A percentile compares a stretch with the other conserved stretches of the same genome.
phyloP scores from a whole-genome alignment of 2,888 invertebrate genomes.

The Drosophila prostipennis region DNA sequence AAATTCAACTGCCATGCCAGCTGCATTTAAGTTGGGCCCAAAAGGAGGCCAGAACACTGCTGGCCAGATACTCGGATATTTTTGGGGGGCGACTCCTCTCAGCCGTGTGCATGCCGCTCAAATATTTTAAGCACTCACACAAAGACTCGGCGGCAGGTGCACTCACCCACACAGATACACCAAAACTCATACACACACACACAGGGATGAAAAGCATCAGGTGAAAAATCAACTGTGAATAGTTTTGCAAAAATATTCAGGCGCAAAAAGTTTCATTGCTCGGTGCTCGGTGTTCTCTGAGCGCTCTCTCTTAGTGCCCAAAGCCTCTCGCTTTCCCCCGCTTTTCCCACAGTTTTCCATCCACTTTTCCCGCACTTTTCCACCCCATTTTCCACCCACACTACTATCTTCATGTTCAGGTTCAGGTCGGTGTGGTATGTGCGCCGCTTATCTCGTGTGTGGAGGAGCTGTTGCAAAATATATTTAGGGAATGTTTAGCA shows the following conservation, averaged over 20 bases:
- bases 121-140: constrained; percentile 72
- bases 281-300: constrained; percentile 30
- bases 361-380: constrained; percentile 1
- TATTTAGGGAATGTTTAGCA: constrained; percentile 79
- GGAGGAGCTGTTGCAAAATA: constrained; percentile 72
- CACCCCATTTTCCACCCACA: constrained; percentile 4
- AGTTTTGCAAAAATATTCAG: constrained; percentile 76
- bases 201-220: constrained; percentile 71
- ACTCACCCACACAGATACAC: constrained; percentile 10
- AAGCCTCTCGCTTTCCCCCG: not conserved
- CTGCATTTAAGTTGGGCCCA: constrained; percentile 56
- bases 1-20: constrained; percentile 7
- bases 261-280: constrained; percentile 79
- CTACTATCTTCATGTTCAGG: constrained; percentile 42
- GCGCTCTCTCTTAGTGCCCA: constrained; percentile 29
- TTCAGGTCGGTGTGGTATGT: constrained; percentile 52
- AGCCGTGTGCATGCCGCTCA: constrained; percentile 51
- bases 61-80: constrained; percentile 39
- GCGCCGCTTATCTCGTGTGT: constrained; percentile 65
- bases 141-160: constrained; percentile 15
- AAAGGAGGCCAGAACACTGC: constrained; percentile 38
- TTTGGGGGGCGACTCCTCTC: constrained; percentile 35
- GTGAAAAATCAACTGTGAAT: constrained; percentile 81
- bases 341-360: constrained; percentile 11
- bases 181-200: constrained; percentile 14